phyloP scores from a whole-genome alignment of 1,140 invertebrate genomes.

The Plutomurus gul region DNA sequence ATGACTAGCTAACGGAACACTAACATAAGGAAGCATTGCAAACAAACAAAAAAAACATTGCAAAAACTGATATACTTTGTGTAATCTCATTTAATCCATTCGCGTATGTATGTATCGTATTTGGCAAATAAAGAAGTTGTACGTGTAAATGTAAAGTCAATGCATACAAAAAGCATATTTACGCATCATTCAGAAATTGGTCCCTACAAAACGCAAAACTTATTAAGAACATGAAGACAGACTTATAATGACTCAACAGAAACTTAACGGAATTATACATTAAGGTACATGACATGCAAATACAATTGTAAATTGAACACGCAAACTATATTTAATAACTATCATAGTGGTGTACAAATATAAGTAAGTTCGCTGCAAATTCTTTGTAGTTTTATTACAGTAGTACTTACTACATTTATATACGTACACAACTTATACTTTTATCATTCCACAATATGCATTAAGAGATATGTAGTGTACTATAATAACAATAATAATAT shows the following conservation, averaged over 20 bases:
- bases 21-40: no score
- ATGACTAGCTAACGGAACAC: no score
- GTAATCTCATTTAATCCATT: conserved; percentile 19
- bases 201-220: not conserved
- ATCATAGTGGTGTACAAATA: no score
- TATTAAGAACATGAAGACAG: not conserved
- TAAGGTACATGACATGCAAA: no score
- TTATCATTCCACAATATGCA: not conserved
- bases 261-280: no score
- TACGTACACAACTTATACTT: not conserved
- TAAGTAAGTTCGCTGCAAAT: no score
- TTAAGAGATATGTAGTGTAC: not conserved
- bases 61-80: not conserved
- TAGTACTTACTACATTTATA: no score
- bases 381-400: no score
- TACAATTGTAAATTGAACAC: no score
- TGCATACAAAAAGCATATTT: not conserved
- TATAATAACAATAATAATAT: no score
- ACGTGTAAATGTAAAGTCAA: not conserved
- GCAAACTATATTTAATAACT: no score
- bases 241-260: no score
- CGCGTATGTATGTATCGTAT: conserved; percentile 8
- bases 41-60: not conserved
- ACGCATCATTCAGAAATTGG: not conserved
- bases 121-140: conserved; percentile 24